Evolutionary conservation across 1,140 invertebrate species (phyloP).

Genomic region (Asobara japonica): DNA sequence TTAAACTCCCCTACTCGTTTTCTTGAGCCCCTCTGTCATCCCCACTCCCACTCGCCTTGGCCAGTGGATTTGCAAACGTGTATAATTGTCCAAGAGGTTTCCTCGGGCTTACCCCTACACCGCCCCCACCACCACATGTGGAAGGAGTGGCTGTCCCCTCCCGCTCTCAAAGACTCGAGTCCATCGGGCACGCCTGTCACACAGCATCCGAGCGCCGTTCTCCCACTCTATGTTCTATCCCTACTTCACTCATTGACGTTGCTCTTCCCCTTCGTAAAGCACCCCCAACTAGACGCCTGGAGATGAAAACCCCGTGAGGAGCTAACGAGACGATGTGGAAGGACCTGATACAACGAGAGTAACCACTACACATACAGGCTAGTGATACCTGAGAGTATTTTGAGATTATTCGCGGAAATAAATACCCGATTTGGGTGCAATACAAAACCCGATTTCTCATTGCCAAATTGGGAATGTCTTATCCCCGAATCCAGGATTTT

Average conservation of each 20-base stretch:
- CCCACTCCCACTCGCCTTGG: not conserved
- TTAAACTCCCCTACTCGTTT: slow-evolving; percentile 49
- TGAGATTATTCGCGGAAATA: no score
- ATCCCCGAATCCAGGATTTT: no score
- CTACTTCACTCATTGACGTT: slow-evolving; percentile 31
- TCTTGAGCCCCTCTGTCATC: slow-evolving; percentile 32
- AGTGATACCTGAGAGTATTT: no score
- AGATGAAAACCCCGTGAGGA: slow-evolving; percentile 8
- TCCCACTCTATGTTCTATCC: slow-evolving; percentile 32
- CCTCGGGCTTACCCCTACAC: slow-evolving; percentile 14
- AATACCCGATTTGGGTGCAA: no score
- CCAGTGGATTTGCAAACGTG: slow-evolving; percentile 29
- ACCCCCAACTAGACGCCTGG: not conserved
- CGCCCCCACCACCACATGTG: slow-evolving; percentile 34
- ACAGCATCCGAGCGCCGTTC: not conserved
- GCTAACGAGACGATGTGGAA: slow-evolving; percentile 54
- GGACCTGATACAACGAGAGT: slow-evolving; percentile 55
- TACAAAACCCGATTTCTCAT: no score
- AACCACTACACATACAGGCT: no score
- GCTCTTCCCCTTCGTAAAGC: slow-evolving; percentile 32
- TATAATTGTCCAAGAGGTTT: slow-evolving; percentile 30
- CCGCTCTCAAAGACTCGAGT: not conserved
- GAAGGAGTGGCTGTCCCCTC: slow-evolving; percentile 51
- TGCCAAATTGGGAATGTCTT: no score
- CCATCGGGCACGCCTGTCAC: slow-evolving; percentile 25